Evolutionary conservation across 1,140 invertebrate species (phyloP).

Genomic region (Ladona fulva): DNA sequence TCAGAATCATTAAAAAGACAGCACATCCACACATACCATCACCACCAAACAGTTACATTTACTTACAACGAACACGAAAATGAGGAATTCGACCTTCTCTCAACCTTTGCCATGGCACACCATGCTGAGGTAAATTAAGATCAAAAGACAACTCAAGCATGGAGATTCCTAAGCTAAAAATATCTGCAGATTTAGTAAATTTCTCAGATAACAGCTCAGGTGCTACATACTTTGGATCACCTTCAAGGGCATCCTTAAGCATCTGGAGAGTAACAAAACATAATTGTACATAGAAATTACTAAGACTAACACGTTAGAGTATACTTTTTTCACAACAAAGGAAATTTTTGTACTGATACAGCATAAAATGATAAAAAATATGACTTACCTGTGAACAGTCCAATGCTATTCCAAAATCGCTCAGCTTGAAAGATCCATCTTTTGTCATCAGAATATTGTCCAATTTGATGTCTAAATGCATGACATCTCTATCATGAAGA

Average conservation of each 20-base stretch:
- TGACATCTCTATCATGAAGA: slow-evolving; percentile 53
- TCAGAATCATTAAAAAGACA: too few species aligned
- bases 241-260: slow-evolving; percentile 49
- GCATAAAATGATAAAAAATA: not conserved
- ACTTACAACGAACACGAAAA: not conserved
- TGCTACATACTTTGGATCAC: slow-evolving; percentile 67
- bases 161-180: slow-evolving; percentile 62
- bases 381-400: slow-evolving; percentile 47
- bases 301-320: too few species aligned
- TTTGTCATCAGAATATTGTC: slow-evolving; percentile 61
- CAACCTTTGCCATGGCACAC: slow-evolving; percentile 57
- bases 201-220: slow-evolving; percentile 56
- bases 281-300: not conserved
- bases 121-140: slow-evolving; percentile 57
- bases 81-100: slow-evolving; percentile 36
- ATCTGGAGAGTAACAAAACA: slow-evolving; percentile 16
- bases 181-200: slow-evolving; percentile 50
- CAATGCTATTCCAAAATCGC: slow-evolving; percentile 65
- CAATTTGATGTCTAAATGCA: slow-evolving; percentile 70
- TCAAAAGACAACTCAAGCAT: slow-evolving; percentile 62
- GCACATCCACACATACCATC: too few species aligned
- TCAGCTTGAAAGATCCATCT: slow-evolving; percentile 55
- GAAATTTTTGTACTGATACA: not conserved
- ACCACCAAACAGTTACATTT: not conserved
- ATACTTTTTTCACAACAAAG: not conserved